These are phyloP conservation scores for Cephus pulcher DNA, from an alignment of 2,888 invertebrate species.

Conservation along the genomic window DNA sequence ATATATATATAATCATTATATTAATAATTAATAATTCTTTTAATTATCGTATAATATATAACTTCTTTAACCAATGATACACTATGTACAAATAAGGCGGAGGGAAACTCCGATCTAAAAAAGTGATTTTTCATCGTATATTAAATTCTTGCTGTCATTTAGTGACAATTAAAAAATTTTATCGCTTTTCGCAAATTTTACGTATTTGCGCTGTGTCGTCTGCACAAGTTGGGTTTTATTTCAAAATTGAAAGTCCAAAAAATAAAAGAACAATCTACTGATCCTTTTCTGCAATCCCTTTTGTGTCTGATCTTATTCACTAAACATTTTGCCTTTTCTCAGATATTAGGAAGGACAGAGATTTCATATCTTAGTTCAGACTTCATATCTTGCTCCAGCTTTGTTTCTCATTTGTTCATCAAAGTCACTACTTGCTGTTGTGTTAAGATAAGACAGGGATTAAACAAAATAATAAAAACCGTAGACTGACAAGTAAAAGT, in stretches of 20 bases:
- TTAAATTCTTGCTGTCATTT: neutral
- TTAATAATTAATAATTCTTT: conserved; percentile 52
- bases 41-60: conserved; percentile 48
- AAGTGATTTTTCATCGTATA: conserved; percentile 15
- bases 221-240: neutral
- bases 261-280: neutral
- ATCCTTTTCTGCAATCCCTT: neutral
- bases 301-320: neutral
- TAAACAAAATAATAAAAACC: neutral
- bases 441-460: neutral
- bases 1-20: conserved; percentile 39
- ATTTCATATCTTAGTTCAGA: too few species aligned
- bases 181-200: neutral
- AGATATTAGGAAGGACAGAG: neutral
- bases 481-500: conserved; percentile 20
- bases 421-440: neutral
- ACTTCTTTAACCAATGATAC: conserved; percentile 59
- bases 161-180: neutral
- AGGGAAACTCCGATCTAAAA: conserved; percentile 43
- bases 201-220: neutral
- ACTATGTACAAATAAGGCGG: conserved; percentile 61
- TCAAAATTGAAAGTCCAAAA: neutral
- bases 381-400: neutral
- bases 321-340: neutral
- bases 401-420: neutral